Evolutionary conservation across 2,888 invertebrate genomes (phyloP), one percentile per base, ranked within the genome.

Genomic region (Cylindroiulus punctatus): DNA sequence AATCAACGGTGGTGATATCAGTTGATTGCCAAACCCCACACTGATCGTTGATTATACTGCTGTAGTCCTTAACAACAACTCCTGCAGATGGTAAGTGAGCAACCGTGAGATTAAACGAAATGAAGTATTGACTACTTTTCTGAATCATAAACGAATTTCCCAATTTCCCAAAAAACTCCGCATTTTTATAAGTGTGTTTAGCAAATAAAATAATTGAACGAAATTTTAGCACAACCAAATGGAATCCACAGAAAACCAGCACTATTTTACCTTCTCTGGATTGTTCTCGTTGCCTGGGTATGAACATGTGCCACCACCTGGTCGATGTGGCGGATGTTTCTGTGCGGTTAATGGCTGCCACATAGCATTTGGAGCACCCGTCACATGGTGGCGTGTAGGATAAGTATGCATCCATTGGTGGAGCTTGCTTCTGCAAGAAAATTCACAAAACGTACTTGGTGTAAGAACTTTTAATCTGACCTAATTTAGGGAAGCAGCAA

Each of bases 331-430:
- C n/a, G 14, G 47, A n/a, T 22, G 22, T 88, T 86, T 40, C 87
- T 87, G 81, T 90, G 22, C 76, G 26, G 36, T 76, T 87, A 52
- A 81, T 57, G 42, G 44, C 22, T 85, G 85, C 82, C 17, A 81
- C 40, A 22, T 92, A 91, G 89, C 97, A 97, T 89, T 94, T 94
- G 40, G 93, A 93, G 90, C 97, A 98, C 14, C 97, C 97, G 3
- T 92, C 89, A 89, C 97, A 98, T 0, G 97, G 96, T 5, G 94
- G 93, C 2, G 95, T 94, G 90, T 95, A 97, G 87, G 93, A 93
- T n/a, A 97, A 90, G 10, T 93, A 91, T 0, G 95, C 96, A 90
- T 93, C 92, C 10, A 86, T 42, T 17, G 47, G 85, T n/a, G 32
- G 22, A 30, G 82, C 36, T 52, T 47, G 65, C 40, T 30, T 85